These are phyloP conservation scores for Orthosia cruda DNA, from an alignment of 2,888 invertebrate species.

Conservation along the genomic window DNA sequence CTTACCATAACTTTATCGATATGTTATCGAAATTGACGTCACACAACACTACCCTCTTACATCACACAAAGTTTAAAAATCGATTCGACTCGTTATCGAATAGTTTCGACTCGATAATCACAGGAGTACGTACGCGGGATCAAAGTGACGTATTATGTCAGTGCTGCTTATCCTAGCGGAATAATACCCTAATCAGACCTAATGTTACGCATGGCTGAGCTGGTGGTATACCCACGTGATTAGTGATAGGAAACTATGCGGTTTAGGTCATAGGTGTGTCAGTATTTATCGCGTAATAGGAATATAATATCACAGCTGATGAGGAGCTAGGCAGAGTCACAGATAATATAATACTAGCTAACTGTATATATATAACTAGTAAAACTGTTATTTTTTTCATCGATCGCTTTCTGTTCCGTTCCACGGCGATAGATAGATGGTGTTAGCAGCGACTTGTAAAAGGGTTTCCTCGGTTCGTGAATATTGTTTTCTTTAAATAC, in stretches of 20 bases:
- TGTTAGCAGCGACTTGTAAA: too few species aligned
- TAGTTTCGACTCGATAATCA: conserved; percentile 10
- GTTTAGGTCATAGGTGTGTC: background rate
- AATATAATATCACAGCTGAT: background rate
- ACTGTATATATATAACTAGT: too few species aligned
- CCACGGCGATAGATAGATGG: too few species aligned
- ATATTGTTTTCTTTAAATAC: too few species aligned
- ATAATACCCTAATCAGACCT: conserved; percentile 45
- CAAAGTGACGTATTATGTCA: conserved; percentile 38
- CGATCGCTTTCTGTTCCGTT: too few species aligned
- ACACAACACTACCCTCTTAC: background rate
- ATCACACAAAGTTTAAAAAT: conserved; percentile 1
- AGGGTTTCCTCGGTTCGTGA: too few species aligned
- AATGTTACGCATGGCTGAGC: conserved; percentile 48
- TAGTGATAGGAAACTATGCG: background rate
- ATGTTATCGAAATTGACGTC: background rate
- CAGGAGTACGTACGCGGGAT: conserved; percentile 20
- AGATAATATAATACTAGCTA: too few species aligned
- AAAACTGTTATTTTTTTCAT: too few species aligned
- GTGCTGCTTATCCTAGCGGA: conserved; percentile 28
- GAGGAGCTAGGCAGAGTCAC: too few species aligned
- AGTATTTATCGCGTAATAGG: background rate
- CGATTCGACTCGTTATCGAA: conserved; percentile 13
- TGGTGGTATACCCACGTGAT: background rate
- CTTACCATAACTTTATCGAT: background rate